Percentiles rank a stretch among this genome's conserved stretches.
phyloP scores from a whole-genome alignment of 2,888 invertebrate genomes.

The Mimumesa dahlbomi region DNA sequence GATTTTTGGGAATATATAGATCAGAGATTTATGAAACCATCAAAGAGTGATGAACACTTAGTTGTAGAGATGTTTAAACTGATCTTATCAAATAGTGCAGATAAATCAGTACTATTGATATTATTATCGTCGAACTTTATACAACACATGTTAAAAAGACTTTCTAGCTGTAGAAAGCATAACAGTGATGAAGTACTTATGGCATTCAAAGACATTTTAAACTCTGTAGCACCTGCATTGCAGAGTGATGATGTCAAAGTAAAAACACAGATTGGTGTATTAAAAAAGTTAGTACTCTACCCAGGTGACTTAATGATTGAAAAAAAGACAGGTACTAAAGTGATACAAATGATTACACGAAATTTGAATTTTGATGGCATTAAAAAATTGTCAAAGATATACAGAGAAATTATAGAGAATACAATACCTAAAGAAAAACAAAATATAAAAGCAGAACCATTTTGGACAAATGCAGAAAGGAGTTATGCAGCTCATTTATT shows the following conservation, averaged over 20 bases:
- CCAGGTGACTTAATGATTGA: conserved; percentile 89
- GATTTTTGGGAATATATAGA: conserved; percentile 84
- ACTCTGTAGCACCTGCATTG: conserved; percentile 81
- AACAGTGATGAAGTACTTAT: conserved; percentile 83
- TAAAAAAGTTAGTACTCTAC: conserved; percentile 85
- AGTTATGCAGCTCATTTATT: conserved; percentile 85
- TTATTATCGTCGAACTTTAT: conserved; percentile 86
- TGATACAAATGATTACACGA: conserved; percentile 85
- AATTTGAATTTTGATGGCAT: conserved; percentile 84
- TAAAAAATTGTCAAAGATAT: conserved; percentile 84
- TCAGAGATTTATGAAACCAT: conserved; percentile 81
- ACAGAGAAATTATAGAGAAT: conserved; percentile 84
- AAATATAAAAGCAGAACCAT: conserved; percentile 80
- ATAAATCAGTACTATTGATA: conserved; percentile 82
- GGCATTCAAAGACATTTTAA: conserved; percentile 83
- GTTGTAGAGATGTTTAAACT: conserved; percentile 83
- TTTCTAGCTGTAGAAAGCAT: conserved; percentile 83
- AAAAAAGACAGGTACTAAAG: conserved; percentile 85
- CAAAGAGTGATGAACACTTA: conserved; percentile 83
- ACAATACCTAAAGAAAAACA: conserved; percentile 82
- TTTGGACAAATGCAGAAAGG: conserved; percentile 86
- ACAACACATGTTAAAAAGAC: conserved; percentile 84
- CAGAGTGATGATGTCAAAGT: conserved; percentile 81
- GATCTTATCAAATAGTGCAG: conserved; percentile 81
- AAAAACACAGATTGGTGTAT: conserved; percentile 82